These are phyloP conservation scores for Echinops telfairi DNA, from an alignment of 2,113 vertebrate genomes.

Conservation along the genomic window DNA sequence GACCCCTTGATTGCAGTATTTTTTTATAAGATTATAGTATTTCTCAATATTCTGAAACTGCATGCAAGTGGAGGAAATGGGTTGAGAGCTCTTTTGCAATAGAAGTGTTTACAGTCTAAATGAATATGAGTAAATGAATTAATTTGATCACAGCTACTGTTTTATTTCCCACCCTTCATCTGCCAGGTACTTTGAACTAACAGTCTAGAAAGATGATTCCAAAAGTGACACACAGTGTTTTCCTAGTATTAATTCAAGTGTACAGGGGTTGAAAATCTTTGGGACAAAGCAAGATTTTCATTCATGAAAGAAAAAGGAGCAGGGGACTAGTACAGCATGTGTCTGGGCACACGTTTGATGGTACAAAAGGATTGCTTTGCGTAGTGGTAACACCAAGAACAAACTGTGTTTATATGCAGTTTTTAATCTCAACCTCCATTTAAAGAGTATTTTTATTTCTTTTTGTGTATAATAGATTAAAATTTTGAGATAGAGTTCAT, in stretches of 20 bases:
- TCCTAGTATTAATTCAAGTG: conserved; percentile 41
- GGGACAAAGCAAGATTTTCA: conserved; percentile 43
- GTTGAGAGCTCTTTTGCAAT: not conserved
- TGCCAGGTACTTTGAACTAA: conserved; percentile 12
- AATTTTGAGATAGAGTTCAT: no score
- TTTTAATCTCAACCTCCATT: conserved; percentile 33
- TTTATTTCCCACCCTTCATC: not conserved
- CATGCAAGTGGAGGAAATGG: not conserved
- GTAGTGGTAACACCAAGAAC: not conserved
- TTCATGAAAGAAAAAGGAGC: conserved; percentile 27
- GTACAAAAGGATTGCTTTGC: conserved; percentile 46
- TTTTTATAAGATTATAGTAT: not conserved
- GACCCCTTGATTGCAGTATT: conserved; percentile 20
- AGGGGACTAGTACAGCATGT: not conserved
- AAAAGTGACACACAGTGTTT: conserved; percentile 4
- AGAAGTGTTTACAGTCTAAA: not conserved
- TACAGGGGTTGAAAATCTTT: conserved; percentile 46
- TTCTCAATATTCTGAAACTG: conserved; percentile 10
- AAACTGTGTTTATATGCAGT: not conserved
- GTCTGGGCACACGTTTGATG: not conserved
- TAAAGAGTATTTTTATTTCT: conserved; percentile 26
- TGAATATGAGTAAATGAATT: not conserved
- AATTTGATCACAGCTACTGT: conserved; percentile 15
- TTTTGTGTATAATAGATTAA: no score
- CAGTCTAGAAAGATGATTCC: conserved; percentile 15